Evolutionary conservation across 2,113 vertebrate species (phyloP), one percentile per base, ranked within the genome.

Genomic region (Pedionomus torquatus): DNA sequence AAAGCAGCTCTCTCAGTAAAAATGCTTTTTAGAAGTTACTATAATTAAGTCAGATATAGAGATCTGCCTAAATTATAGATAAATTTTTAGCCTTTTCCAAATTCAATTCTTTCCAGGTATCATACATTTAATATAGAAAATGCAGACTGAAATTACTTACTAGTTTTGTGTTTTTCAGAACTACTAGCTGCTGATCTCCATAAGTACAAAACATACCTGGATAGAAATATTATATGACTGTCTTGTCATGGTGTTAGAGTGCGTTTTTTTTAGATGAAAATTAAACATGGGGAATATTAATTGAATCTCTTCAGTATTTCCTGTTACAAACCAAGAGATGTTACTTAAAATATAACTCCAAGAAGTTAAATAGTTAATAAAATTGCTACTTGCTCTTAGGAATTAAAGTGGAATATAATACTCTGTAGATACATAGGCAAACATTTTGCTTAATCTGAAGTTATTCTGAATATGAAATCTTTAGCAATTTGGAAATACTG

Each of bases 401-500:
- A 72, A 28, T 23, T 28, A 17, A 35, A 82, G 26, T 35, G 43
- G 5, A 87, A 65, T 82, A 19, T 44, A 78, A 55, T 26, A 33
- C 23, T 94, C 20, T 83, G 25, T 52, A 83, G 41, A 57, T 43
- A 35, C 21, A 31, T 39, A 92, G 17, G 31, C 16, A 93, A 87
- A 58, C 0, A 14, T 68, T 80, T 66, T 71, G 5, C 5, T 82
- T 89, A 94, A 93, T 89, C 25, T 39, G 83, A 93, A 97, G 15
- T 52, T 90, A 95, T 87, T 87, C 52, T 33, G 70, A 95, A 95
- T 28, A 30, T 85, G 31, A 96, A 97, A 90, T 75, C 15, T 89
- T 88, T 72, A 90, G 17, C 43, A 92, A 75, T 77, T 61, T 35
- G 24, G 17, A 93, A 96, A 89, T 88, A 35, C 33, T 91, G 90